Base-by-base conservation (phyloP, 2,113 vertebrate genomes). In the Dipodomys stephensi region DNA sequence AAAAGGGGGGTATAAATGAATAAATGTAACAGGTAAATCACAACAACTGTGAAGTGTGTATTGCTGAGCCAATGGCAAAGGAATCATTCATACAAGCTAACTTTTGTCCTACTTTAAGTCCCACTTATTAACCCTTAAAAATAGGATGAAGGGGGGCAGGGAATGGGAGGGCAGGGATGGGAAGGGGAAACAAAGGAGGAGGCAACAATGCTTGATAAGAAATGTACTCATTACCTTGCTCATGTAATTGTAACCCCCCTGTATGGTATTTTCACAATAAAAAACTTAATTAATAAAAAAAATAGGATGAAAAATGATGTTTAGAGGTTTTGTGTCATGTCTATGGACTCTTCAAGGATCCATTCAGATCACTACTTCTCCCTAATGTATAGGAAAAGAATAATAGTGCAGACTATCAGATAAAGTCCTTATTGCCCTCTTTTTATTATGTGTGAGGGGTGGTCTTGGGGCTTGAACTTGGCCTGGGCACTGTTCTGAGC, bases 41-140 rank as follows among this genome's bases (percentile, higher is more conserved):
- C 4, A 32, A n/a, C 35, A 83, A 82, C 92, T 9, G 19, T 30
- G 30, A 90, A 81, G 39, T 10, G 32, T 73, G 2, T 87, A 74
- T 65, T 69, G 84, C 2, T 88, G 46, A 4, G 44, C 32, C 15
- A 57, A 62, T 85, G 69, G 30, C 30, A 32, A 23, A 27, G 28
- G 28, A 80, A n/a, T 30, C 22, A 76, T 60, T 68, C 53, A 86
- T 15, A 91, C 67, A 2, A 90, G 74, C 2, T 18, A 25, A 73
- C 72, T 81, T 78, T 35, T 28, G 28, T 35, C 49, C 44, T 78
- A 22, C 35, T 62, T 68, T 78, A 87, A 86, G 44, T 62, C 46
- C 49, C 32, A 30, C 87, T 88, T 88, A 82, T 23, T 94, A 67
- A 86, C 73, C 76, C 44, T 94, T 77, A 87, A 73, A 87, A 73